Base-by-base conservation (phyloP, 2,888 invertebrate species). In the Dichetophora obliterata region DNA sequence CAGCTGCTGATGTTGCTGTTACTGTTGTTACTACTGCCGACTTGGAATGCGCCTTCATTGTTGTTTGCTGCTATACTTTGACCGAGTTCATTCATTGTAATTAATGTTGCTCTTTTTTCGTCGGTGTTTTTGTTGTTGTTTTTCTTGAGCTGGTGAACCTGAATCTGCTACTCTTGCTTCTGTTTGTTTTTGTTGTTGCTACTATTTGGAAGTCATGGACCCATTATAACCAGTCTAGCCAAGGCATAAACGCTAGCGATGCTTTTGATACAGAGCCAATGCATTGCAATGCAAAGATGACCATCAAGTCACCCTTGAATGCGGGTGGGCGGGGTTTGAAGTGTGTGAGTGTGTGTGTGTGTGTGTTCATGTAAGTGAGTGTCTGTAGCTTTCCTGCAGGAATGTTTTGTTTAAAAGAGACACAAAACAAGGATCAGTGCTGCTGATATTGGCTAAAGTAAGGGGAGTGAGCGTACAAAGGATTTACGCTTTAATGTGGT, bases 11-110 rank as follows among this genome's bases (percentile, higher is more conserved):
- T 31, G 31, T 70, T 27, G 59, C 14, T 24, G 59, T 14, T 59
- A 37, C 16, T 65, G 27, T n/a, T 34, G 65, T 34, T 19, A 27
- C 14, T 52, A 16, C 48, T 52, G 11, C 52, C 3, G 54, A 70
- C 54, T 70, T 70, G 34, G 31, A 31, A 34, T 43, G 43, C 6
- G 37, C 37, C 37, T 52, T 50, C 52, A 52, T 52, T 72, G 43
- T 72, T 73, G 61, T 61, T 24, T 73, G 59, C 52, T 52, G 59
- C 43, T 71, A n/a, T n/a, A 50, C 74, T 74, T 66, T 74, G 74
- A 74, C 74, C 74, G 74, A 74, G 74, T 74, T 74, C 74, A 66
- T 74, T 74, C 66, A 66, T 74, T 48, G 34, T 66, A 72, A 61
- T 66, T 65, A 50, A 66, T 54, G 65, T 31, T 52, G 52, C 54